Evolutionary conservation across 2,113 vertebrate species (phyloP), one percentile per base, ranked within the genome.

Genomic region (Zapus hudsonius): DNA sequence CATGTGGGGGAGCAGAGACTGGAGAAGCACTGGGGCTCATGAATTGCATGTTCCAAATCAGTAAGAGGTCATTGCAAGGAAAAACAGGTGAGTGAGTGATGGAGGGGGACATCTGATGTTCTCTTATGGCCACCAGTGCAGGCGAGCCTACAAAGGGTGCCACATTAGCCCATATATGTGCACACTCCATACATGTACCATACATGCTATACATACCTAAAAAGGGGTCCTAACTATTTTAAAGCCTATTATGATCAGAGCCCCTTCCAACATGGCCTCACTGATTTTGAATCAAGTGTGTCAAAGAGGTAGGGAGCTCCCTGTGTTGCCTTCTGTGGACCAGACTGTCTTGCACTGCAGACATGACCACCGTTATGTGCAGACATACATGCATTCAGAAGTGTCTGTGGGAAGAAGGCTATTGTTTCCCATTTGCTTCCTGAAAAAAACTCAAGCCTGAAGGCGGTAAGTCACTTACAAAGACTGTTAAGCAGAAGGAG

Each of bases 401-500:
- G 19, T 61, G 59, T 78, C 10, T 82, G 3, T 89, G 19, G 83
- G 83, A 52, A 55, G 80, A 22, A 4, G n/a, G 17, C 31, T 66
- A 44, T 74, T 38, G 55, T 84, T 84, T 27, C 75, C 63, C 52
- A 16, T 57, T 64, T 47, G 47, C 12, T 47, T 47, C 47, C 47
- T 47, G 47, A 47, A 52, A 52, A 52, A 52, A 52, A 52, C 52
- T 52, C 52, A 52, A 52, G 52, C 52, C 52, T 52, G 52, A 52
- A 85, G n/a, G 52, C 29, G 36, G 16, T 87, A 92, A 55, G n/a
- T 94, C 91, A 59, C 59, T 79, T 84, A 69, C 33, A 23, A 82
- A 36, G 19, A 29, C 47, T 96, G 75, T n/a, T 78, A 55, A 81
- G 19, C 40, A 63, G 36, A 74, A 44, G 42, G 59, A 40, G 12